Conservation (phyloP, 2,797 vertebrate genomes). For the Sebastes diaconus region DNA sequence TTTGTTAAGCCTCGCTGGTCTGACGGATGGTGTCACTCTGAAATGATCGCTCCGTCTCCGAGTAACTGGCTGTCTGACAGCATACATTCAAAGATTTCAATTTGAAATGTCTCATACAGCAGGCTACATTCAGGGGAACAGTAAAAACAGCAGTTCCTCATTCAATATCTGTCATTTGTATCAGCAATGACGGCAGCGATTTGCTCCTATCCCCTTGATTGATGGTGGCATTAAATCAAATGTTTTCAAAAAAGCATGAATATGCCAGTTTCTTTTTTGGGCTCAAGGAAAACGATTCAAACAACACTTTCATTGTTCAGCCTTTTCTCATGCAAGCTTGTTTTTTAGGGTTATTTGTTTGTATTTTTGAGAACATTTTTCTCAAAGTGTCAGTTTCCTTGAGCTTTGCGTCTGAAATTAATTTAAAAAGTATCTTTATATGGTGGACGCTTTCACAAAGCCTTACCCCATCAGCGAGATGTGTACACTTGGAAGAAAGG, state of each 20-base stretch:
- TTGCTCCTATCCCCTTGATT: neutral
- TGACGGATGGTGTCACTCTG: constrained; percentile 62
- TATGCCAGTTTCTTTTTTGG: neutral
- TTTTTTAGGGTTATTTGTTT: neutral
- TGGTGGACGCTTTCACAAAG: neutral
- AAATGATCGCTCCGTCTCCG: constrained; percentile 42
- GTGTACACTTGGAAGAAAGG: constrained; percentile 90
- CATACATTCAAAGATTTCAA: constrained; percentile 14
- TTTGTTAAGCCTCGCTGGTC: constrained; percentile 28
- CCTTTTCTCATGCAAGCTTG: neutral
- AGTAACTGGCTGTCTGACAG: constrained; percentile 45
- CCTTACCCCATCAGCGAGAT: constrained; percentile 87
- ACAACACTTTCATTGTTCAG: too few species aligned
- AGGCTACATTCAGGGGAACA: neutral
- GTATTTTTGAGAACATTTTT: neutral
- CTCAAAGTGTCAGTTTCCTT: neutral
- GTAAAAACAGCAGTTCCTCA: neutral
- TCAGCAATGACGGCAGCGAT: neutral
- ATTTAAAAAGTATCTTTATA: neutral
- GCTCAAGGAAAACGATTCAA: neutral
- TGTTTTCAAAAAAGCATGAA: neutral
- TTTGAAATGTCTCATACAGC: constrained; percentile 22
- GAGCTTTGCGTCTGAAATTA: neutral
- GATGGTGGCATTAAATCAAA: neutral
- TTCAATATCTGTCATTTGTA: neutral